phyloP scores from a whole-genome alignment of 2,797 vertebrate genomes.

The Labroides dimidiatus region DNA sequence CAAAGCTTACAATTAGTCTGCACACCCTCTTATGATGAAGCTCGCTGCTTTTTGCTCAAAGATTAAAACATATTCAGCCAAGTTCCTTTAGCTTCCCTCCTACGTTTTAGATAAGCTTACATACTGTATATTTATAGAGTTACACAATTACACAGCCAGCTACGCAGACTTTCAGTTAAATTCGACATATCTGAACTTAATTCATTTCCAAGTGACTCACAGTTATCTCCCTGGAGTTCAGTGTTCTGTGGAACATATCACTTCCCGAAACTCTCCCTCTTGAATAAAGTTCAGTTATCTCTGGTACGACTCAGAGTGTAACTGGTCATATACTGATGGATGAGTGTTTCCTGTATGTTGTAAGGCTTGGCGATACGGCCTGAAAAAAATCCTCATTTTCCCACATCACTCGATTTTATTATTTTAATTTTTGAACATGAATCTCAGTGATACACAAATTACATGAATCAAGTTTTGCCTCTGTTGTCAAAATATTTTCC shows the following conservation, averaged over 20 bases:
- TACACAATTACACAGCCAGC: neutral
- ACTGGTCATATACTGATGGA: too few species aligned
- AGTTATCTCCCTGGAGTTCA: constrained; percentile 43
- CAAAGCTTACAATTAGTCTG: constrained; percentile 21
- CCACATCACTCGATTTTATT: too few species aligned
- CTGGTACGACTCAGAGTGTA: constrained; percentile 31
- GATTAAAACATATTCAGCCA: neutral
- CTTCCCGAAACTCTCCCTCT: constrained; percentile 43
- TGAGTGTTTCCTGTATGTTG: too few species aligned
- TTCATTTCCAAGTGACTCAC: constrained; percentile 19
- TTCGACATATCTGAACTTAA: constrained; percentile 8
- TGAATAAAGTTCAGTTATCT: constrained; percentile 25
- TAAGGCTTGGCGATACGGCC: too few species aligned
- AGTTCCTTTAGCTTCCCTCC: neutral
- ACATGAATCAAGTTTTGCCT: too few species aligned
- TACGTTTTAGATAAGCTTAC: neutral
- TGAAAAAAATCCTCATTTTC: too few species aligned
- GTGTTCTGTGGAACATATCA: constrained; percentile 31
- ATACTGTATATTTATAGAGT: neutral
- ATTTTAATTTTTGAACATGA: too few species aligned
- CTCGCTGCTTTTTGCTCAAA: neutral
- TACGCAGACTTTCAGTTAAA: neutral
- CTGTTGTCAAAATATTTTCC: too few species aligned
- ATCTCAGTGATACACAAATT: too few species aligned
- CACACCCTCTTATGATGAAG: neutral